Evolutionary conservation across 2,113 vertebrate species (phyloP), one percentile per base, ranked within the genome.

Genomic region (Dasyprocta punctata): DNA sequence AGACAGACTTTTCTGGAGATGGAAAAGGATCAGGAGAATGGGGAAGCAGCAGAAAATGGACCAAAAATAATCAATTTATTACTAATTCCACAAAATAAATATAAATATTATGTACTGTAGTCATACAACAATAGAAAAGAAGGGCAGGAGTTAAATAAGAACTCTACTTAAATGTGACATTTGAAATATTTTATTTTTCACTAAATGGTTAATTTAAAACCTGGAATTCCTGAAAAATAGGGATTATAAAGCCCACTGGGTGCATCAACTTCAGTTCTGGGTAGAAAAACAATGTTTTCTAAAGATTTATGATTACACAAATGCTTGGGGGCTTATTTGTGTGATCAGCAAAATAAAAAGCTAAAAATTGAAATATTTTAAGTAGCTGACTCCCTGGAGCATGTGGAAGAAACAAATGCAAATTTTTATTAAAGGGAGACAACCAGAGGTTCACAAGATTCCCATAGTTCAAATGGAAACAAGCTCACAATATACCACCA

Each of bases 351-450:
- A 93, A 90, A 84, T 65, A 11, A 54, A 83, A 60, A 77, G 75
- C 26, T 95, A 82, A 90, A 90, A 96, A 49, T 4, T 77, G 13
- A 90, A 86, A n/a, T 61, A 13, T 30, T 69, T 77, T 69, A 63
- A 30, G 5, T 58, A 75, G 49, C 6, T 33, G 56, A 26, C 5
- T 83, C 14, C 8, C 41, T 63, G 82, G 19, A 69, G 54, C 44
- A 63, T 28, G 13, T 71, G 49, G 12, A 91, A 90, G 26, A 81
- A 69, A 61, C 49, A 83, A 84, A 89, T 38, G 16, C 24, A 71
- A 78, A 93, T 87, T 47, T 11, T 83, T 86, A 47, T 20, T 69
- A 44, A 30, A 67, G 1, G 36, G 24, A 87, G 61, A 80, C 19
- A 63, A 77, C 33, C 54, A 69, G 81, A 3, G 12, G 2, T 94